phyloP scores from a whole-genome alignment of 1,140 invertebrate genomes.

The Maconellicoccus hirsutus region DNA sequence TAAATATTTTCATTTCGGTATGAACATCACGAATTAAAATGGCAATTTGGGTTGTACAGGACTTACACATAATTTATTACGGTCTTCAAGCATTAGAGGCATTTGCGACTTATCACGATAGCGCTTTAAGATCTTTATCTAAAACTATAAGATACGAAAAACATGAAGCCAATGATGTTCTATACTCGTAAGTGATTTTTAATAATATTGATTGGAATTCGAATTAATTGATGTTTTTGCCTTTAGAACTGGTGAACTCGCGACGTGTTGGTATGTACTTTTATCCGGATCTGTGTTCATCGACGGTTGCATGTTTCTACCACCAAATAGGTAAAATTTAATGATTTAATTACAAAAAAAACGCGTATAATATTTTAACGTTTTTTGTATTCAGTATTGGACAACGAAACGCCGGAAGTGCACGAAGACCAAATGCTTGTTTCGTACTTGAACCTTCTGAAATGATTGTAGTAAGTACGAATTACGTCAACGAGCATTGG shows the following conservation, averaged over 20 bases:
- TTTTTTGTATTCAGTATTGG: constrained; percentile 68
- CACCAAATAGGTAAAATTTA: constrained; percentile 58
- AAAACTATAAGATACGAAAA: constrained; percentile 58
- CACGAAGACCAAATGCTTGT: constrained; percentile 66
- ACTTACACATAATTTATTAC: constrained; percentile 63
- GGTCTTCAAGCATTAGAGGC: constrained; percentile 61
- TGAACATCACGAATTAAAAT: not conserved
- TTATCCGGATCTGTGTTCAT: constrained; percentile 80
- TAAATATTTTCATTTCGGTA: not conserved
- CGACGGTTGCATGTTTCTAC: constrained; percentile 75
- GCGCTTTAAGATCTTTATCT: constrained; percentile 53
- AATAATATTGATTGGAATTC: not conserved
- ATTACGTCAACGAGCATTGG: not conserved
- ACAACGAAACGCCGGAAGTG: constrained; percentile 57
- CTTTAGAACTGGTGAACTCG: constrained; percentile 65
- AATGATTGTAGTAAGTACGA: constrained; percentile 68
- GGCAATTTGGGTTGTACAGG: constrained; percentile 38
- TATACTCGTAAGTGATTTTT: constrained; percentile 51
- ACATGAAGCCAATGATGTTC: constrained; percentile 63
- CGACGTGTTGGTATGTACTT: constrained; percentile 73
- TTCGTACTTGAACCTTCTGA: constrained; percentile 75
- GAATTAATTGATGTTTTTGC: constrained; percentile 25
- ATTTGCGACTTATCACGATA: constrained; percentile 54
- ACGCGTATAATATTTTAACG: constrained; percentile 30
- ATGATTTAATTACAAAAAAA: not conserved